phyloP scores from a whole-genome alignment of 2,113 vertebrate species.

The Coptodon rendalli region DNA sequence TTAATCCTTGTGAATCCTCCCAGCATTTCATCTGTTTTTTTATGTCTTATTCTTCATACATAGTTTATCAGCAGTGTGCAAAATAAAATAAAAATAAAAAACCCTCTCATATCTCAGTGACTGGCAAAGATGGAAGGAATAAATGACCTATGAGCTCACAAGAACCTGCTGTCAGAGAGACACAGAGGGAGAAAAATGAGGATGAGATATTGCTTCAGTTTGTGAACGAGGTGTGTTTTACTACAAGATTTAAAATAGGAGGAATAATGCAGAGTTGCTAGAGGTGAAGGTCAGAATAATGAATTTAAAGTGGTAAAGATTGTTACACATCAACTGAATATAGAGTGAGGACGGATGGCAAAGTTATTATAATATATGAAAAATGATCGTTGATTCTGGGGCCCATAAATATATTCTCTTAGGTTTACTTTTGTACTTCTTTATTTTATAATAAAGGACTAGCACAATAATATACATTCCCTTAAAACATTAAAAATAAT shows the following conservation, averaged over 20 bases:
- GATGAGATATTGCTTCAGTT: constrained; percentile 14
- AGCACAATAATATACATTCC: not conserved
- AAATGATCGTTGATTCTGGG: not conserved
- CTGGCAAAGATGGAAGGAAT: constrained; percentile 33
- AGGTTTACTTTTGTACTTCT: not conserved
- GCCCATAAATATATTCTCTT: not conserved
- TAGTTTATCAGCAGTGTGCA: constrained; percentile 24
- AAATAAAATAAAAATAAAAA: not conserved
- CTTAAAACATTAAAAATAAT: not conserved
- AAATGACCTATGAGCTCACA: constrained; percentile 20
- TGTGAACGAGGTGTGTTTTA: not conserved
- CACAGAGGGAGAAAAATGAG: not conserved
- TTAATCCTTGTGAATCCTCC: constrained; percentile 8
- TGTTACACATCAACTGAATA: not conserved
- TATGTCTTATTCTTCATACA: constrained; percentile 7
- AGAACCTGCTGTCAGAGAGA: constrained; percentile 1
- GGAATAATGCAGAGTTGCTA: not conserved
- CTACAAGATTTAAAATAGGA: not conserved
- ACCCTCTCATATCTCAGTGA: not conserved
- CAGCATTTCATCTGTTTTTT: constrained; percentile 10
- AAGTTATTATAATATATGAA: not conserved
- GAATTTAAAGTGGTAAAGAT: not conserved
- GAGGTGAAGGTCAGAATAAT: constrained; percentile 17
- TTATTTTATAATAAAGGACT: not conserved
- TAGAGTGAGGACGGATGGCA: not conserved